Evolutionary conservation across 2,888 invertebrate species (phyloP), one percentile per base, ranked within the genome.

Genomic region (Siphlonurus alternatus): DNA sequence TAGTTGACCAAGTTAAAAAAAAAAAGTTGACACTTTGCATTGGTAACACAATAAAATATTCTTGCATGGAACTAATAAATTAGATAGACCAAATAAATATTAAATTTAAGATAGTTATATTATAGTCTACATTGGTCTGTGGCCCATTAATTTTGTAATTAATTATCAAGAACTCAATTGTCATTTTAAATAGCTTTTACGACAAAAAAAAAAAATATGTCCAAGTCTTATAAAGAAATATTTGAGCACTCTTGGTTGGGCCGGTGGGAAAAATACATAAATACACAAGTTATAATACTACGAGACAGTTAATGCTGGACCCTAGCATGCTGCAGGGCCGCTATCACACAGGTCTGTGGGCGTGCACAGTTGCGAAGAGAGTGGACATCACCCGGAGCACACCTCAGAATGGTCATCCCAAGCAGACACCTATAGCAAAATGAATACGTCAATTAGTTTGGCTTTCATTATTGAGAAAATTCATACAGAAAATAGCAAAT

Each of bases 331-430:
- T 38, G 38, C 56, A 56, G 19, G n/a, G 22, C 56, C 56, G 56
- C 56, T 22, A 22, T 20, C 56, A 56, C n/a, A 56, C 53, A 15
- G 53, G n/a, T 51, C 10, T 7, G n/a, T 56, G 5, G 56, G 56
- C 56, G 7, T n/a, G 5, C 15, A 15, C 15, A 10, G 38, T 38
- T 15, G 38, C 5, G 38, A 10, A n/a, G n/a, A n/a, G n/a, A n/a
- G n/a, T 38, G 38, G 5, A 10, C 53, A 71, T 79, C 79, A 89
- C 72, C 88, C 89, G 59, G 88, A 86, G 76, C 90, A 91, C 71
- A 88, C 84, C 76, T 90, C 89, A 2, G 89, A 89, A 76, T 90
- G 90, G 65, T 89, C 89, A 73, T 91, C 90, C 92, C 92, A 92
- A 53, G 89, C 89, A 53, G 85, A 81, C 59, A 89, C 87, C 91